Evolutionary conservation across 1,140 invertebrate species (phyloP).

Genomic region (Drosophila orosa): DNA sequence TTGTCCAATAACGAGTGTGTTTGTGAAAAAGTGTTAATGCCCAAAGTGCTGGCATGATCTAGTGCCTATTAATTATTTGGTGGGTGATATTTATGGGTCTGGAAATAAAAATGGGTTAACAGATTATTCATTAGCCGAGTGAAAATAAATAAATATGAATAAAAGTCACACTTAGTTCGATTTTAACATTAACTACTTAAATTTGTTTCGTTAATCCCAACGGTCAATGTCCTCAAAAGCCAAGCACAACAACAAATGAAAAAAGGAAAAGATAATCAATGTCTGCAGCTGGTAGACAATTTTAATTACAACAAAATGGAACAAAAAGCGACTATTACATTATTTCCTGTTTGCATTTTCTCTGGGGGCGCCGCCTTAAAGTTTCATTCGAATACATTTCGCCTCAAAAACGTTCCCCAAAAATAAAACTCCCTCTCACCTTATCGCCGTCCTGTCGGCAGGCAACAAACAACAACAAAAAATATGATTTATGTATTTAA

Average conservation of each 20-base stretch:
- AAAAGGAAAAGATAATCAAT: conserved; percentile 58
- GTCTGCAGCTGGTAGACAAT: conserved; percentile 61
- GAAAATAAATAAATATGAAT: conserved; percentile 3
- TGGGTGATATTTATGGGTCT: not conserved
- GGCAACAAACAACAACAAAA: conserved; percentile 29
- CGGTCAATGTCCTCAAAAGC: conserved; percentile 38
- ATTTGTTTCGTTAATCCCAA: conserved; percentile 21
- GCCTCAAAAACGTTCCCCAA: not conserved
- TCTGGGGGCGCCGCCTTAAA: conserved; percentile 32
- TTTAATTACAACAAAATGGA: conserved; percentile 70
- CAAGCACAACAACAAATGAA: not conserved
- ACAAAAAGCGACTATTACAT: conserved; percentile 20
- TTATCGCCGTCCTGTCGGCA: conserved; percentile 57
- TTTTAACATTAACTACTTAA: conserved; percentile 22
- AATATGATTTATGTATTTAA: conserved; percentile 82
- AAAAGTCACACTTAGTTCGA: not conserved
- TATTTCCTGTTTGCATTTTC: conserved; percentile 22
- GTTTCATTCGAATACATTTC: conserved; percentile 6
- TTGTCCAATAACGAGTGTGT: conserved; percentile 9
- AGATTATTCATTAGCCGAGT: conserved; percentile 1
- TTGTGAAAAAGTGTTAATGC: conserved; percentile 4
- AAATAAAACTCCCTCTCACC: conserved; percentile 24
- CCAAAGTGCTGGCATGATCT: conserved; percentile 18
- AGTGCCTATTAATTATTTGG: conserved; percentile 36
- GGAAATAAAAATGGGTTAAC: not conserved